Conservation (phyloP, 1,140 invertebrate species). For the Leptinotarsa texana region DNA sequence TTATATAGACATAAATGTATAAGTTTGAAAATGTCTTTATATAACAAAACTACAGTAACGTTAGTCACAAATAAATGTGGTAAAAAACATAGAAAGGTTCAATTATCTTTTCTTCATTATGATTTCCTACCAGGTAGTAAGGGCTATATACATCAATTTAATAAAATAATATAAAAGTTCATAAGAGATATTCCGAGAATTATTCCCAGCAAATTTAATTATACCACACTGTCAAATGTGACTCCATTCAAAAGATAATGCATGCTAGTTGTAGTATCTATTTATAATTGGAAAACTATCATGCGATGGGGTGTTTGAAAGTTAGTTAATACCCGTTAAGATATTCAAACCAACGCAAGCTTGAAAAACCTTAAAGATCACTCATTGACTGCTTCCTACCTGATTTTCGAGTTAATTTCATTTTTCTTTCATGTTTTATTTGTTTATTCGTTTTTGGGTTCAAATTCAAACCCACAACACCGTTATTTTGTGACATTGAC, state of each 20-base stretch:
- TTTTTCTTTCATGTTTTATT: constrained; percentile 32
- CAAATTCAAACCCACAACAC: constrained; percentile 12
- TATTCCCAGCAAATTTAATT: not conserved
- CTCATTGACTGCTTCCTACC: constrained; percentile 36
- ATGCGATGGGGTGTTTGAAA: constrained; percentile 1
- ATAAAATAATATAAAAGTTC: not conserved
- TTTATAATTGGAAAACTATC: not conserved
- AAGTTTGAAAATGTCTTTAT: no score
- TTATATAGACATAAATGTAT: no score
- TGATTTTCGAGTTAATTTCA: constrained; percentile 37
- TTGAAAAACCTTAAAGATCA: constrained; percentile 29
- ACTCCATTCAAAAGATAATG: not conserved
- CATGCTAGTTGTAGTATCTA: not conserved
- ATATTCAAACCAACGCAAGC: constrained; percentile 13
- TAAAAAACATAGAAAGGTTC: no score
- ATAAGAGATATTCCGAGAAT: not conserved
- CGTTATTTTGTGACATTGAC: constrained; percentile 14
- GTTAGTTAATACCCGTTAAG: constrained; percentile 17
- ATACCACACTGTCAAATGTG: not conserved
- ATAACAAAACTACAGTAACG: no score
- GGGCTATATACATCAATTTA: no score
- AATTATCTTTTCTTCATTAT: no score
- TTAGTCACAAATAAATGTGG: no score
- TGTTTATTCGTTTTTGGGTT: constrained; percentile 30
- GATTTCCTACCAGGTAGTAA: no score